phyloP scores from a whole-genome alignment of 1,140 invertebrate species.

The Periplaneta americana region DNA sequence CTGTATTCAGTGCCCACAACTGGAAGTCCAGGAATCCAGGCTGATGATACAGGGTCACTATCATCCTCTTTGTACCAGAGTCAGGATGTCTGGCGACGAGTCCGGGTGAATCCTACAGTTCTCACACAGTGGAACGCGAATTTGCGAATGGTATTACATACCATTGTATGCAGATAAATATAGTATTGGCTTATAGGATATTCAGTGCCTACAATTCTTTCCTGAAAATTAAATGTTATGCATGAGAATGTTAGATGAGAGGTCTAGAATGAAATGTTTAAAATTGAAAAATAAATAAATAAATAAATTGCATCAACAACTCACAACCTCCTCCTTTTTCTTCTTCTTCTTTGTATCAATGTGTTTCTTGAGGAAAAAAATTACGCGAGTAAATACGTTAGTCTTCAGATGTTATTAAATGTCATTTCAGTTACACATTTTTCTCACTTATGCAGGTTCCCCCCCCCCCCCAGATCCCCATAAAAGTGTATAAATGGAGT shows the following conservation, averaged over 20 bases:
- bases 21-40: conserved; percentile 35
- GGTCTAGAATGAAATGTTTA: neutral
- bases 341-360: too few relatives aligned
- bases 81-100: conserved; percentile 51
- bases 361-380: too few relatives aligned
- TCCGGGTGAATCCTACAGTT: conserved; percentile 50
- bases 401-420: too few relatives aligned
- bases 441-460: too few relatives aligned
- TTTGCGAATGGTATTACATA: conserved; percentile 45
- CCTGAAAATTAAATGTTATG: neutral
- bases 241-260: neutral
- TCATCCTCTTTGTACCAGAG: conserved; percentile 37
- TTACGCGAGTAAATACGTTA: too few relatives aligned
- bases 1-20: conserved; percentile 32
- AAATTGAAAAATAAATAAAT: neutral
- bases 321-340: too few relatives aligned
- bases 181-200: neutral
- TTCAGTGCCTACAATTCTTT: neutral
- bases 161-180: neutral
- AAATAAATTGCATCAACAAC: neutral
- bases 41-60: conserved; percentile 42
- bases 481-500: too few relatives aligned
- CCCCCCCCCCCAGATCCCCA: too few relatives aligned
- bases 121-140: conserved; percentile 63
- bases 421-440: too few relatives aligned